Percentiles rank a stretch among this genome's conserved stretches.
Conservation (phyloP, 2,888 invertebrate genomes). For the Leptinotarsa peninsularis region DNA sequence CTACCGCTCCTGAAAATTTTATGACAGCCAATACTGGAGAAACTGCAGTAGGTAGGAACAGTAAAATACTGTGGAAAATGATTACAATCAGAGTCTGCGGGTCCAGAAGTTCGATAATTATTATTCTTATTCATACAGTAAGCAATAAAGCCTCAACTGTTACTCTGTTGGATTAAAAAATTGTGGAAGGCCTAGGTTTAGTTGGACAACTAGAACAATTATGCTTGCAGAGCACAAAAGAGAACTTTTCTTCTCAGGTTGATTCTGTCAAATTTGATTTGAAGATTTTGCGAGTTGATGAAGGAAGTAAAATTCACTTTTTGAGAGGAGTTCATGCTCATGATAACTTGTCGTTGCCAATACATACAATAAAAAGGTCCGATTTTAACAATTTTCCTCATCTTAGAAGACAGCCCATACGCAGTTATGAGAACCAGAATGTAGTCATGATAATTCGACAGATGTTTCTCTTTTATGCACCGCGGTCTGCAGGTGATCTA, state of each 20-base stretch:
- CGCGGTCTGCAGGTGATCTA: too few species aligned
- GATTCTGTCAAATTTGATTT: background rate
- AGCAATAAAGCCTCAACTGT: too few species aligned
- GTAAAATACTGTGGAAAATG: too few species aligned
- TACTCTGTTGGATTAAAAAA: background rate
- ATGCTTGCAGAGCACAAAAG: background rate
- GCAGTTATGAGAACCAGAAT: background rate
- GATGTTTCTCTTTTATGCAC: too few species aligned
- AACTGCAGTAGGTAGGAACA: too few species aligned
- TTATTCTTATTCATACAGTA: too few species aligned
- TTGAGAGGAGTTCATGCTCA: background rate
- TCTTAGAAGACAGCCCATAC: background rate
- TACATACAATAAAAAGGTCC: background rate
- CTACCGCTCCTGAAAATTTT: too few species aligned
- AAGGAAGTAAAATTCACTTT: background rate
- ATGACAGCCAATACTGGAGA: too few species aligned
- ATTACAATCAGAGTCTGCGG: too few species aligned
- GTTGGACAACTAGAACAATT: background rate
- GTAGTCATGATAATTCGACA: background rate
- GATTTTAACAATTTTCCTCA: background rate
- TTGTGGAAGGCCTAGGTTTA: background rate
- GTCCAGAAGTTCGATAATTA: too few species aligned
- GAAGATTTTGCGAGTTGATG: background rate
- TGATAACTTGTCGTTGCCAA: background rate
- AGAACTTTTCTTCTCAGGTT: background rate